Evolutionary conservation across 1,140 invertebrate genomes (phyloP).

Genomic region (Maniola jurtina): DNA sequence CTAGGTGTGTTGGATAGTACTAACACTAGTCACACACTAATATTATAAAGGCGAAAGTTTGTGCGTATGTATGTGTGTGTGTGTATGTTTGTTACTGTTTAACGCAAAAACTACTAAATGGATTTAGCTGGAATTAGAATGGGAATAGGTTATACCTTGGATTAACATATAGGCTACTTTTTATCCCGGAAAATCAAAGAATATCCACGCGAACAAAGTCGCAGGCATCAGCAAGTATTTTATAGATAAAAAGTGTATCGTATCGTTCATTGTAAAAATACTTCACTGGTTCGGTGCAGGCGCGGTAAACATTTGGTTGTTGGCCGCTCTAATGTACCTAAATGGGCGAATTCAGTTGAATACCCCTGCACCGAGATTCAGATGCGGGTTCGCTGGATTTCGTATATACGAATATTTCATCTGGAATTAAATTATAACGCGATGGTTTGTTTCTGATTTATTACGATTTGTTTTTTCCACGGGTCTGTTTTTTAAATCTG

Average conservation of each 20-base stretch:
- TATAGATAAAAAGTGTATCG: not conserved
- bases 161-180: no score
- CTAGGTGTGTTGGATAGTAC: no score
- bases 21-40: no score
- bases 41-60: no score
- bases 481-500: not conserved
- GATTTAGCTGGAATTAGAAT: no score
- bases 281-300: constrained; percentile 18
- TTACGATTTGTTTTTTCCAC: constrained; percentile 4
- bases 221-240: no score
- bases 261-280: not conserved
- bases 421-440: constrained; percentile 20
- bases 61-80: no score
- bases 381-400: constrained; percentile 20
- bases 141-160: no score
- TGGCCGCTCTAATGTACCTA: constrained; percentile 31
- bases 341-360: constrained; percentile 28
- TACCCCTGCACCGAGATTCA: constrained; percentile 29
- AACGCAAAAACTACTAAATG: no score
- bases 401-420: constrained; percentile 19
- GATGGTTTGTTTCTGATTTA: constrained; percentile 21
- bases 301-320: constrained; percentile 33
- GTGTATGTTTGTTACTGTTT: no score
- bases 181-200: no score
- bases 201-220: no score